Base-by-base conservation (phyloP, 2,888 invertebrate genomes). In the Eristalinus aeneus region DNA sequence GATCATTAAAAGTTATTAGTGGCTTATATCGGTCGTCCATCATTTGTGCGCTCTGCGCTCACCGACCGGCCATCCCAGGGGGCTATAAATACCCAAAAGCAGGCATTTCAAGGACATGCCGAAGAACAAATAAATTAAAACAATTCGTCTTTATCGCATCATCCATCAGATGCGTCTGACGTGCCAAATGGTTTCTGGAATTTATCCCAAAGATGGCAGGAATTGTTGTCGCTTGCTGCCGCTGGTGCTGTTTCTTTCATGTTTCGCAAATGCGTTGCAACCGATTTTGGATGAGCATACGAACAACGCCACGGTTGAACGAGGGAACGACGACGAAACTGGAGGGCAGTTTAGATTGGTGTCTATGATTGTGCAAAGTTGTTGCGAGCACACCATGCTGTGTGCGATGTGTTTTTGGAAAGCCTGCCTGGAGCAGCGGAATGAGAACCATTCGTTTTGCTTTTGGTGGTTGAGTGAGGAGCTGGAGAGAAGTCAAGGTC, bases 151-250 rank as follows among this genome's bases (percentile, higher is more conserved):
- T 61, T 84, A 63, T 75, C 84, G 75, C 23, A 56, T 23, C 56
- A 56, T 23, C 56, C 56, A 56, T 56, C 56, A 69, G 53, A 68
- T 65, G 27, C 32, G 75, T 11, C 63, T 76, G 72, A 72, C 85
- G 56, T 75, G 80, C 80, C 81, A 80, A 80, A 85, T 85, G 76
- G 76, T 85, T 81, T 85, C 76, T 80, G 81, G 80, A 81, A 85
- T 85, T 85, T 81, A 72, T 85, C 72, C 72, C 75, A 64, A 78
- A 85, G 36, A 76, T 71, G 76, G 81, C 80, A 72, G 63, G 68
- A 65, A 68, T 75, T 27, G 27, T 27, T 27, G 27, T 27, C 27
- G 54, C 73, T 65, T 69, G 54, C 16, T 32, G 32, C 32, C 32
- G 32, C 32, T 12, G 12, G 12, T 39, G 39, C 46, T 46, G 46